Percentiles rank a stretch among this genome's conserved stretches.
Evolutionary conservation across 1,140 invertebrate genomes (phyloP).

Genomic region (Bilobella aurantiaca): DNA sequence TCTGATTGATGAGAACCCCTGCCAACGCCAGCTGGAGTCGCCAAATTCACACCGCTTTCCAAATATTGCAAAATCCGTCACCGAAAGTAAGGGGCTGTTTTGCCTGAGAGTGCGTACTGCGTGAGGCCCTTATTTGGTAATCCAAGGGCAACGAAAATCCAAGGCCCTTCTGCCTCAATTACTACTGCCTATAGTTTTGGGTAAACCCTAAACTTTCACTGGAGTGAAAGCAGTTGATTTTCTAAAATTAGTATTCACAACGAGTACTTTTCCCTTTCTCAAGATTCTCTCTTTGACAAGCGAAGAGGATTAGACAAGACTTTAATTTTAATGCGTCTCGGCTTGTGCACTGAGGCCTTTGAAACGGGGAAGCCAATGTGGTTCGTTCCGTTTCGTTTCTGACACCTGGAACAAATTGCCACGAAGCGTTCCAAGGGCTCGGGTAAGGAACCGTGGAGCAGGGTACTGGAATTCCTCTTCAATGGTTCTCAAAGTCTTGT

Average conservation of each 20-base stretch:
- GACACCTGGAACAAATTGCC: neutral
- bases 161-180: neutral
- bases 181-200: no score
- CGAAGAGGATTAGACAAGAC: neutral
- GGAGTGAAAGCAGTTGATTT: neutral
- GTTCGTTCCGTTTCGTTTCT: neutral
- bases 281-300: neutral
- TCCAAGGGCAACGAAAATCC: neutral
- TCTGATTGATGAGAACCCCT: slow-evolving; percentile 2
- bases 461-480: no score
- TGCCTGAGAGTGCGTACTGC: neutral
- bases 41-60: neutral
- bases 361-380: neutral
- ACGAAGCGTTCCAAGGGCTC: neutral
- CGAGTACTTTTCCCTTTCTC: neutral
- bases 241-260: slow-evolving; percentile 1
- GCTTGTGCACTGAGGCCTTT: no score
- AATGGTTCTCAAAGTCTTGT: no score
- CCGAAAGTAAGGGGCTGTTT: neutral
- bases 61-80: slow-evolving; percentile 2
- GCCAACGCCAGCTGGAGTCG: slow-evolving; percentile 4
- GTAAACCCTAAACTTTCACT: no score
- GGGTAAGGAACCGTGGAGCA: no score
- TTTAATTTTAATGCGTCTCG: slow-evolving; percentile 1
- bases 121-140: neutral